Evolutionary conservation across 1,140 invertebrate genomes (phyloP).

Genomic region (Microvelia longipes): DNA sequence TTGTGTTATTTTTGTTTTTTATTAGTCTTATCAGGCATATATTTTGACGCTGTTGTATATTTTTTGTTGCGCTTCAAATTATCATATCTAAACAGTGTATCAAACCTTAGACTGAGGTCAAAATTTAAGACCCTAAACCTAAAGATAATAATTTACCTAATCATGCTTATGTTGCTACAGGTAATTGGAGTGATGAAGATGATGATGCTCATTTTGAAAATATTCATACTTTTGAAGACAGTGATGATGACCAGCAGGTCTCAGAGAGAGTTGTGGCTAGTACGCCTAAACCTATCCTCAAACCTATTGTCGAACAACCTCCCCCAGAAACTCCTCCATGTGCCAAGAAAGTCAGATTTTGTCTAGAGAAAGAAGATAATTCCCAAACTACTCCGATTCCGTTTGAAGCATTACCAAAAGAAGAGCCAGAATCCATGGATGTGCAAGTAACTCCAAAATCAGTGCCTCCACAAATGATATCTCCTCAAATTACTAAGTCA

Average conservation of each 20-base stretch:
- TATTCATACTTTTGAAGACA: conserved; percentile 11
- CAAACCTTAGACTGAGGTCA: no score
- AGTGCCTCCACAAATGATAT: neutral
- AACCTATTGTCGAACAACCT: conserved; percentile 10
- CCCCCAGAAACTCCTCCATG: neutral
- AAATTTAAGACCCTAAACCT: no score
- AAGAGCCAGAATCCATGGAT: conserved; percentile 22
- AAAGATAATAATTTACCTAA: no score
- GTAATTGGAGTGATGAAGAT: conserved; percentile 10
- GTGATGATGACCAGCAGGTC: conserved; percentile 6
- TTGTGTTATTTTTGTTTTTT: no score
- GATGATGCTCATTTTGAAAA: conserved; percentile 14
- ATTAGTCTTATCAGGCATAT: no score
- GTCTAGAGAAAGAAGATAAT: conserved; percentile 30
- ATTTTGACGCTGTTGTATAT: no score
- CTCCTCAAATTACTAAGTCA: neutral
- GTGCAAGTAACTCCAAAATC: no score
- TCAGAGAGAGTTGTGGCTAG: neutral
- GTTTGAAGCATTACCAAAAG: conserved; percentile 30
- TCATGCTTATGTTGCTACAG: neutral
- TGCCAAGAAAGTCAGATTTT: conserved; percentile 34
- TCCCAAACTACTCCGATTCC: no score
- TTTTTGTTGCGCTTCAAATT: no score
- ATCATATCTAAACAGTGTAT: no score
- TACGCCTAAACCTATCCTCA: conserved; percentile 1